Percentiles rank a stretch among this genome's conserved stretches.
Conservation (phyloP, 2,888 invertebrate species). For the Hybos culiciformis region DNA sequence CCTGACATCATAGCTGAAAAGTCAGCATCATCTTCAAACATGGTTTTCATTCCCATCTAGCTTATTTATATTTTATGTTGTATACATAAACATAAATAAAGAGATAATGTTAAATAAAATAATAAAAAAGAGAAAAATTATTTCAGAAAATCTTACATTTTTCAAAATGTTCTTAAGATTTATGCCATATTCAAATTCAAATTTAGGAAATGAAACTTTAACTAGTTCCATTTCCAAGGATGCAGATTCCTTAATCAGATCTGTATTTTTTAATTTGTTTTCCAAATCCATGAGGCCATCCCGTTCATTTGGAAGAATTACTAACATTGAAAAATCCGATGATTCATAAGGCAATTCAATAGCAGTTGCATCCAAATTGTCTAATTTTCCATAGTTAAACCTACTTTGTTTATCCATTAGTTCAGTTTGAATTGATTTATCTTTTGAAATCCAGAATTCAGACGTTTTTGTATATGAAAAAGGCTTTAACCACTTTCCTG, state of each 20-base stretch:
- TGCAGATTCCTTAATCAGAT: conserved; percentile 39
- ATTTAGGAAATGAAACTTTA: conserved; percentile 55
- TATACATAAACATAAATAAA: no score
- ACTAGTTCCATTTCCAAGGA: conserved; percentile 40
- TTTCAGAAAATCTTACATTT: no score
- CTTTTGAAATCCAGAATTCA: conserved; percentile 47
- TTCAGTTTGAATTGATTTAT: conserved; percentile 39
- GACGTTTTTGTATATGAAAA: conserved; percentile 51
- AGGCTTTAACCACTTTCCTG: conserved; percentile 53
- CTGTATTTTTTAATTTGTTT: conserved; percentile 41
- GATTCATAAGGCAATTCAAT: conserved; percentile 60
- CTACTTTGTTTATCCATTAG: conserved; percentile 52
- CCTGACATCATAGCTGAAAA: conserved; percentile 44
- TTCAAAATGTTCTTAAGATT: conserved; percentile 46
- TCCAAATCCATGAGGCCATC: conserved; percentile 51
- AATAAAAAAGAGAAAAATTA: no score
- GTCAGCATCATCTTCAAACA: conserved; percentile 47
- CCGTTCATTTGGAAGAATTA: conserved; percentile 55
- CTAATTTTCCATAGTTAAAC: conserved; percentile 37
- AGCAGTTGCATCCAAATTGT: conserved; percentile 41
- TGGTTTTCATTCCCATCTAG: conserved; percentile 57
- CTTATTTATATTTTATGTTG: no score
- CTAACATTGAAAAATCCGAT: conserved; percentile 54
- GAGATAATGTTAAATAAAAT: no score
- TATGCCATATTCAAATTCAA: conserved; percentile 63